Evolutionary conservation across 2,113 vertebrate genomes (phyloP).

Genomic region (Sphyrna mokarran): DNA sequence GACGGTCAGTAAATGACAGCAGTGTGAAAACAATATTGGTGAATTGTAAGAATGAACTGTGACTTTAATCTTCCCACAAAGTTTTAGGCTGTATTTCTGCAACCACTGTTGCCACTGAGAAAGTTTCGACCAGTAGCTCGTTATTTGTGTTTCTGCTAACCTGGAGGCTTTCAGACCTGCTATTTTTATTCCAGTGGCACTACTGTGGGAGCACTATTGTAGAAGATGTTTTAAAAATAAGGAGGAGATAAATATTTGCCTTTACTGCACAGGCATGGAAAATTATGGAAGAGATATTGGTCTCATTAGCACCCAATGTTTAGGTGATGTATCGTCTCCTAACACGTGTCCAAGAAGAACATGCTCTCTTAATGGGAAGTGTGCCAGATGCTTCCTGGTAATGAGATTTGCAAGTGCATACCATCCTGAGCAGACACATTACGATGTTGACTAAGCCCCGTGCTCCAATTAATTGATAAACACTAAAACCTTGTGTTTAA

Average conservation of each 20-base stretch:
- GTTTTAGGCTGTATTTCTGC: not conserved
- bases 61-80: not conserved
- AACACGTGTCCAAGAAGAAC: not conserved
- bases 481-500: no score
- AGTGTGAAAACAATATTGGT: not conserved
- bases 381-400: not conserved
- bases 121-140: not conserved
- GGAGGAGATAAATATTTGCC: not conserved
- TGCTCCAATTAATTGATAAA: no score
- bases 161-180: not conserved
- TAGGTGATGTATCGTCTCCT: not conserved
- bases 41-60: not conserved
- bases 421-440: not conserved
- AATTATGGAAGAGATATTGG: not conserved
- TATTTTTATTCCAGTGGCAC: not conserved
- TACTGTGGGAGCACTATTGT: not conserved
- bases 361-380: not conserved
- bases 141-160: not conserved
- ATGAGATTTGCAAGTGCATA: not conserved
- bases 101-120: not conserved
- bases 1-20: not conserved
- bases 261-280: not conserved
- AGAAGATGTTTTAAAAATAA: not conserved
- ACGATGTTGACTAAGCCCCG: not conserved
- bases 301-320: no score